A percentile compares a stretch with the other conserved stretches of the same genome.
Evolutionary conservation across 2,113 vertebrate genomes (phyloP).

Genomic region (Tiliqua scincoides): DNA sequence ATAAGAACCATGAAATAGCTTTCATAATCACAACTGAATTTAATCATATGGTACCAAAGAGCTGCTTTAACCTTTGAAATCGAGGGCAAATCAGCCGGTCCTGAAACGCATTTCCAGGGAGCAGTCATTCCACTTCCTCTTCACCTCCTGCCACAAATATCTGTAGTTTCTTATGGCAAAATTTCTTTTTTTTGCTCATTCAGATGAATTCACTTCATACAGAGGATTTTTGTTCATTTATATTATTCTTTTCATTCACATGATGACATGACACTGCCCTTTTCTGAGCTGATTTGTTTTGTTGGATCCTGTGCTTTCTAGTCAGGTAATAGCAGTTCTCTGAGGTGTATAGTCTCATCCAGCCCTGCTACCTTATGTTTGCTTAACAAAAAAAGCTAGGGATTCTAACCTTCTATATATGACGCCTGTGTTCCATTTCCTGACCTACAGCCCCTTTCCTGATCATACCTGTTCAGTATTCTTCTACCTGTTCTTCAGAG

Average conservation of each 20-base stretch:
- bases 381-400: not conserved
- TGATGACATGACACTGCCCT: no score
- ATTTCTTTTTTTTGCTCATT: not conserved
- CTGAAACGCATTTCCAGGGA: slow-evolving; percentile 2
- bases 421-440: not conserved
- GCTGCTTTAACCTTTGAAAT: no score
- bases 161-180: slow-evolving; percentile 36
- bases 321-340: not conserved
- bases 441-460: not conserved
- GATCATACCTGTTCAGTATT: not conserved
- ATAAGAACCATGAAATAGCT: no score
- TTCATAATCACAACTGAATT: no score
- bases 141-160: not conserved
- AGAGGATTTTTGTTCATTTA: no score
- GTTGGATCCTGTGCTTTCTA: not conserved
- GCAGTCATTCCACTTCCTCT: slow-evolving; percentile 23
- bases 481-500: not conserved
- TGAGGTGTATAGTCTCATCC: no score
- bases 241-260: no score
- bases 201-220: no score
- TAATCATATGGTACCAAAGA: no score
- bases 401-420: not conserved
- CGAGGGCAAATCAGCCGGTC: no score
- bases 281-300: not conserved
- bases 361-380: no score